A percentile compares a stretch with the other conserved stretches of the same genome.
phyloP scores from a whole-genome alignment of 2,888 invertebrate genomes.

The Drosophila fungiperda region DNA sequence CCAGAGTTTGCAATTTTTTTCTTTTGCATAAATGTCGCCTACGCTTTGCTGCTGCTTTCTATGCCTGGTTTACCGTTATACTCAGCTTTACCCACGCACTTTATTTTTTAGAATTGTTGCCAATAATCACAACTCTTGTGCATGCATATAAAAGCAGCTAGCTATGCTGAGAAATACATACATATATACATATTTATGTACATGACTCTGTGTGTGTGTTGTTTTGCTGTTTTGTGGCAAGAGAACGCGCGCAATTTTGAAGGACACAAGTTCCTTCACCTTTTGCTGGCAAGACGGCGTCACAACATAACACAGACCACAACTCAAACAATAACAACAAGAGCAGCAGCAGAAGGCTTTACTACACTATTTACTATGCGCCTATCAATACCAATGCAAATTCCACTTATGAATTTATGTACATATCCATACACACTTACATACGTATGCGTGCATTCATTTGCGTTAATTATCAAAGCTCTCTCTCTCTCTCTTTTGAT shows the following conservation, averaged over 20 bases:
- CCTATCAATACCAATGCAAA: constrained; percentile 52
- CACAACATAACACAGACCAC: constrained; percentile 41
- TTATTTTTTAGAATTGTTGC: constrained; percentile 14
- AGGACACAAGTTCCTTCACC: constrained; percentile 79
- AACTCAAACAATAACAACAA: constrained; percentile 31
- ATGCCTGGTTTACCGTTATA: constrained; percentile 58
- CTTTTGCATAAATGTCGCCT: constrained; percentile 38
- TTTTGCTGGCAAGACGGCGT: constrained; percentile 49
- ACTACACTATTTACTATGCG: constrained; percentile 75
- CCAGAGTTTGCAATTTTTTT: constrained; percentile 27
- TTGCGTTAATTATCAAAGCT: constrained; percentile 61
- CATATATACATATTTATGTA: constrained; percentile 1
- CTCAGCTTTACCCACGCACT: constrained; percentile 43
- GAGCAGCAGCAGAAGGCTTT: constrained; percentile 38
- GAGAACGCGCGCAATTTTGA: constrained; percentile 73
- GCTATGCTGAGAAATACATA: constrained; percentile 22
- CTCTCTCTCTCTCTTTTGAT: constrained; percentile 5
- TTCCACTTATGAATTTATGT: constrained; percentile 19
- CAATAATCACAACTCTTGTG: constrained; percentile 28
- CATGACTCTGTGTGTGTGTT: constrained; percentile 3
- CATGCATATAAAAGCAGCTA: constrained; percentile 3
- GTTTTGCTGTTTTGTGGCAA: constrained; percentile 20
- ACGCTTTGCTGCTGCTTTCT: constrained; percentile 55
- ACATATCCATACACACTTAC: not conserved
- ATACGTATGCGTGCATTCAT: constrained; percentile 40